Evolutionary conservation across 2,113 vertebrate genomes (phyloP).

Genomic region (Poecilia latipinna): DNA sequence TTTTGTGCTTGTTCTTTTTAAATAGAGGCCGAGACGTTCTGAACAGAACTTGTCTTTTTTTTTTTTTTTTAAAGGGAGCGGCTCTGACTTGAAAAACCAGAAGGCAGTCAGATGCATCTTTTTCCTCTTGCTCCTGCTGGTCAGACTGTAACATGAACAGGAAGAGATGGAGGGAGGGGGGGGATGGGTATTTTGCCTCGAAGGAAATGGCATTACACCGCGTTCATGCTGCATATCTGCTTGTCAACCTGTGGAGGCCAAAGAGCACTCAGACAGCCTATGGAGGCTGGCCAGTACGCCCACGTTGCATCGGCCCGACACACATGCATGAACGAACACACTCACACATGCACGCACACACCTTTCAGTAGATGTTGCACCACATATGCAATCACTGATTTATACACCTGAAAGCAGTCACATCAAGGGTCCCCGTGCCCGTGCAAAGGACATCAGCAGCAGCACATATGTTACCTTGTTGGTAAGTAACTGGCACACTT

Average conservation of each 20-base stretch:
- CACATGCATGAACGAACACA: constrained; percentile 37
- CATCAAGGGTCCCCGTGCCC: background rate
- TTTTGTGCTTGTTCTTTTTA: constrained; percentile 1
- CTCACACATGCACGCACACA: constrained; percentile 2
- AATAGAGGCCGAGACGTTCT: background rate
- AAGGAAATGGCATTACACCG: constrained; percentile 58
- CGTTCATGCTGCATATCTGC: constrained; percentile 62
- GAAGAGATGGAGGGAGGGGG: constrained; percentile 25
- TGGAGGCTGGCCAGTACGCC: constrained; percentile 72
- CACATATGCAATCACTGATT: constrained; percentile 20
- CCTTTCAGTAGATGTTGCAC: constrained; percentile 21
- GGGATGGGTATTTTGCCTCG: constrained; percentile 43
- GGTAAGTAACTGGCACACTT: constrained; percentile 96
- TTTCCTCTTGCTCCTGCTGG: constrained; percentile 16
- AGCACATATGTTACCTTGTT: constrained; percentile 88
- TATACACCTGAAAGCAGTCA: constrained; percentile 20
- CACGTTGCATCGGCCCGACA: constrained; percentile 59
- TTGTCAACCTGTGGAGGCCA: constrained; percentile 72
- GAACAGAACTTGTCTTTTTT: constrained; percentile 6
- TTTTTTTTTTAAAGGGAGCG: background rate
- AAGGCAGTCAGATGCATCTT: constrained; percentile 25
- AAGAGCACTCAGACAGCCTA: constrained; percentile 53
- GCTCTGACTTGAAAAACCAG: constrained; percentile 19
- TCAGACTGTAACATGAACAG: constrained; percentile 49
- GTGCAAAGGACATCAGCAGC: background rate